A percentile compares a stretch with the other conserved stretches of the same genome.
Conservation (phyloP, 2,888 invertebrate species). For the Schizaphis graminum region DNA sequence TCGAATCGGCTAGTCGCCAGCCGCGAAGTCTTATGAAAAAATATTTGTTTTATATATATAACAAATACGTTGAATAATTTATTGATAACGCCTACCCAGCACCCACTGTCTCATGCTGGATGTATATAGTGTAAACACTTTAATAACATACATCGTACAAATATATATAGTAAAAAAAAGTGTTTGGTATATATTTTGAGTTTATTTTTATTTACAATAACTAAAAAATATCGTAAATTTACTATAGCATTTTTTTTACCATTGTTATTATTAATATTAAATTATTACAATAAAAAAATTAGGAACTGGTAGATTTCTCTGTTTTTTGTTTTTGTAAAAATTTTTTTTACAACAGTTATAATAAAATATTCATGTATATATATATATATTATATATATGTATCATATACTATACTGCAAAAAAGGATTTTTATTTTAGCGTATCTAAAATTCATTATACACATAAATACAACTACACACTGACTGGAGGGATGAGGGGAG, state of each 20-base stretch:
- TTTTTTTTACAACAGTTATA: conserved; percentile 44
- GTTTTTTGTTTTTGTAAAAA: conserved; percentile 40
- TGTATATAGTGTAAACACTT: background rate
- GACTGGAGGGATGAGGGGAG: background rate
- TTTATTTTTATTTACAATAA: conserved; percentile 62
- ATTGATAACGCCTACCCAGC: background rate
- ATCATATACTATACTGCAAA: conserved; percentile 31
- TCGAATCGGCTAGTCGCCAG: background rate
- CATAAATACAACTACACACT: conserved; percentile 45
- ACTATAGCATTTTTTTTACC: conserved; percentile 59
- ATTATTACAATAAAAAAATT: conserved; percentile 64
- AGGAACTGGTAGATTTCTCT: conserved; percentile 64
- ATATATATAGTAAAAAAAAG: conserved; percentile 4
- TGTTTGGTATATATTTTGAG: conserved; percentile 57
- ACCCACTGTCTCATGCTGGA: background rate
- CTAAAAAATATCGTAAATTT: conserved; percentile 64
- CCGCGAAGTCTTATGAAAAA: background rate
- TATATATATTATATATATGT: conserved; percentile 28
- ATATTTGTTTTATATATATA: background rate
- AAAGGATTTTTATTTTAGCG: conserved; percentile 31
- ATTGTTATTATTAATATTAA: conserved; percentile 63
- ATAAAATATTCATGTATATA: conserved; percentile 22
- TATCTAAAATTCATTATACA: conserved; percentile 59
- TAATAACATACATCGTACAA: background rate
- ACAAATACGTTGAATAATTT: background rate